A percentile compares a stretch with the other conserved stretches of the same genome.
These are phyloP conservation scores for Limnephilus lunatus DNA, from an alignment of 2,888 invertebrate species.

Conservation along the genomic window DNA sequence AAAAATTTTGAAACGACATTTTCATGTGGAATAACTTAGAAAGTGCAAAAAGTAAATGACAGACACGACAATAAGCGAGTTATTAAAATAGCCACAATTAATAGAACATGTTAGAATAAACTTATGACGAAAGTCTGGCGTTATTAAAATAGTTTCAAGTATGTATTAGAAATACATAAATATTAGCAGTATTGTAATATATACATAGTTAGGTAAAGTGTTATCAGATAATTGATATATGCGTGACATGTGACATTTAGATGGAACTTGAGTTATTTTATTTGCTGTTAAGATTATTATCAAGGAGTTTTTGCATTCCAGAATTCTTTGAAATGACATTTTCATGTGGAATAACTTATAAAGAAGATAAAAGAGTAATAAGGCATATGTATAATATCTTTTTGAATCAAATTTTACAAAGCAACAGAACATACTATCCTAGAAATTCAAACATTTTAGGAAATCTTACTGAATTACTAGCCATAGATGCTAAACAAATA, in stretches of 20 bases:
- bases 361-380: too few relatives aligned
- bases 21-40: neutral
- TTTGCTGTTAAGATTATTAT: too few relatives aligned
- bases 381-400: neutral
- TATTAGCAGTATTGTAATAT: neutral
- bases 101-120: too few relatives aligned
- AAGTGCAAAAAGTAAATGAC: too few relatives aligned
- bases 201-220: neutral
- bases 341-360: neutral
- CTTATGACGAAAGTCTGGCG: neutral
- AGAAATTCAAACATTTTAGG: neutral
- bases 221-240: neutral
- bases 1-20: too few relatives aligned
- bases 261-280: neutral
- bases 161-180: neutral
- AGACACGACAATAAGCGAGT: too few relatives aligned
- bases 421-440: neutral
- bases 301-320: too few relatives aligned
- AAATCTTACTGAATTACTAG: neutral
- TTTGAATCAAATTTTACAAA: neutral
- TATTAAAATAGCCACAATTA: too few relatives aligned
- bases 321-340: neutral
- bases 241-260: neutral
- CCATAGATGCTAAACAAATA: too few relatives aligned
- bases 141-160: neutral